phyloP scores from a whole-genome alignment of 2,888 invertebrate species.

The Hypomecis atomaria region DNA sequence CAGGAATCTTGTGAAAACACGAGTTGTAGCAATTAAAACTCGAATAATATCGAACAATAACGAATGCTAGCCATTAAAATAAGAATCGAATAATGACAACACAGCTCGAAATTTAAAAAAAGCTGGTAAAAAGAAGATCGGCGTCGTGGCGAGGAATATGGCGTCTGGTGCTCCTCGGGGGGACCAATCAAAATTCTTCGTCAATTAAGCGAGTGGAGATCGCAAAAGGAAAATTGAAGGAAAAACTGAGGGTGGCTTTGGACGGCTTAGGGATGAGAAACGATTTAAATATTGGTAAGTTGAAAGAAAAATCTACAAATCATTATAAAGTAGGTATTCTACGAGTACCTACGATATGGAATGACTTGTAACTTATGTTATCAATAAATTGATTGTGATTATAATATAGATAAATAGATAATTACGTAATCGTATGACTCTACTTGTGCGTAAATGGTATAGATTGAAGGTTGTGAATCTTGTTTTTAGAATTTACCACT shows the following conservation, averaged over 20 bases:
- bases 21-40: constrained; percentile 70
- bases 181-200: constrained; percentile 84
- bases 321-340: no score
- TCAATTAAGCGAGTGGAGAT: constrained; percentile 83
- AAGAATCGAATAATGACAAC: constrained; percentile 78
- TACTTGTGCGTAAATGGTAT: no score
- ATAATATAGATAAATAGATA: no score
- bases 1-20: constrained; percentile 58
- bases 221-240: constrained; percentile 83
- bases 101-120: constrained; percentile 68
- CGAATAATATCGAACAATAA: constrained; percentile 80
- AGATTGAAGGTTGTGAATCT: no score
- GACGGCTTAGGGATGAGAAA: constrained; percentile 45
- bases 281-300: not conserved
- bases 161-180: constrained; percentile 56
- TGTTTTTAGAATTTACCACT: no score
- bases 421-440: no score
- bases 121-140: constrained; percentile 55
- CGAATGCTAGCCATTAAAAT: constrained; percentile 82
- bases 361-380: no score
- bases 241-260: constrained; percentile 78
- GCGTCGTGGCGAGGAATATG: constrained; percentile 65
- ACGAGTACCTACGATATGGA: no score
- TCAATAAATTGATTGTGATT: no score
- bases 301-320: not conserved